Base-by-base conservation (phyloP, 2,888 invertebrate species). In the Heliconius charithonia region DNA sequence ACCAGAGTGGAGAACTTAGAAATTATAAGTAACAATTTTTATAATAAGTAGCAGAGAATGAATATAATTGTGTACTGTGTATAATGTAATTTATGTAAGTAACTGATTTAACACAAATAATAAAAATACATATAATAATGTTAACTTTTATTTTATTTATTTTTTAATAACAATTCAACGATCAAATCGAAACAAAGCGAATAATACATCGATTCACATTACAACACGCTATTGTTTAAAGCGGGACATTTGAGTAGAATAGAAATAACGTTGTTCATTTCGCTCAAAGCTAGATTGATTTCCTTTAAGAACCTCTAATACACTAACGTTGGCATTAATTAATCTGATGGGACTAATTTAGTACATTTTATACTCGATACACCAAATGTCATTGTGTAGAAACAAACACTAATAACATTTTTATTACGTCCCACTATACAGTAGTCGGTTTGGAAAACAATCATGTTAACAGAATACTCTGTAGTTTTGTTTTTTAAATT, bases 201-300 rank as follows among this genome's bases (percentile, higher is more conserved):
- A 76, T 65, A 56, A n/a, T 63, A 66, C 65, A 63, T 77, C 56
- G 71, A 72, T 72, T 27, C 71, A 37, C 45, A 19, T 72, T 72
- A 78, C 80, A 80, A 80, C 74, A 70, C 75, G n/a, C 77, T 75
- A 77, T 75, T 80, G 75, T 77, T 66, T 59, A 32, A 25, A 32
- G 4, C 56, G 22, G 71, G 56, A 4, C 71, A 62, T 45, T 45
- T 27, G 45, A 45, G 63, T 69, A 63, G 74, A 78, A 74, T 59
- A 65, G 51, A 63, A 65, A 41, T 63, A 66, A 71, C 75, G 77
- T 80, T 75, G 80, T 78, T 80, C 78, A 62, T 72, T 59, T 56
- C 32, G 59, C n/a, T 59, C n/a, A 16, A 59, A 72, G 25, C 37
- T 32, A 9, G n/a, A 6, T n/a, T 56, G 71, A 56, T 51, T 71